phyloP scores from a whole-genome alignment of 53 echinoderm and acorn worm genomes.

The Echinometra lucunter region DNA sequence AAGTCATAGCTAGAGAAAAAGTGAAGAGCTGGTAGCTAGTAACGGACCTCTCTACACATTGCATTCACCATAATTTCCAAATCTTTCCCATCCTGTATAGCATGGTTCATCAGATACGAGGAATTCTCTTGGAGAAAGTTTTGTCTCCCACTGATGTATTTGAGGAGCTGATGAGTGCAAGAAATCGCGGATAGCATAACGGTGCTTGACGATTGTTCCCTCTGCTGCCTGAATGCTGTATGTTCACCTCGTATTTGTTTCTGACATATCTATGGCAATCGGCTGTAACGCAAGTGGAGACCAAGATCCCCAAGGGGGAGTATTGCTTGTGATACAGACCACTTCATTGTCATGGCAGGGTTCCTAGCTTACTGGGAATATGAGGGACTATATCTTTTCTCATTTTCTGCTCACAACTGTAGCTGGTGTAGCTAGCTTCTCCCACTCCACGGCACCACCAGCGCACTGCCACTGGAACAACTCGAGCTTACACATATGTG shows the following conservation, averaged over 20 bases:
- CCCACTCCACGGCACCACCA: too few relatives aligned
- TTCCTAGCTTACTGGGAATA: slow-evolving; percentile 14
- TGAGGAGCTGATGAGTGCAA: background rate
- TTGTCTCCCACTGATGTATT: slow-evolving; percentile 44
- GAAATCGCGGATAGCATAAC: slow-evolving; percentile 49
- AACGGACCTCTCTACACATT: slow-evolving; percentile 50
- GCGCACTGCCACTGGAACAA: too few relatives aligned
- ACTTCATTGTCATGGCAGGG: background rate
- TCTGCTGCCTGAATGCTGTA: background rate
- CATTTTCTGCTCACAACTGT: background rate
- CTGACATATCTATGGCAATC: slow-evolving; percentile 1
- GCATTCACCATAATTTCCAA: slow-evolving; percentile 56
- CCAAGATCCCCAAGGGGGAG: slow-evolving; percentile 25
- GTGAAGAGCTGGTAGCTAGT: slow-evolving; percentile 1
- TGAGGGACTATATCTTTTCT: slow-evolving; percentile 13
- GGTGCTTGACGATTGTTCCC: background rate
- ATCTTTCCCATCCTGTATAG: slow-evolving; percentile 15
- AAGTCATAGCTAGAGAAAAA: too few relatives aligned
- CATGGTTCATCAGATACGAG: background rate
- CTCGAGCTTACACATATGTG: too few relatives aligned
- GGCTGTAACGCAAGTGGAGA: background rate
- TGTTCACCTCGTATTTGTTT: slow-evolving; percentile 11
- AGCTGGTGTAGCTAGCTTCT: too few relatives aligned
- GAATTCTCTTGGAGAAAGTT: slow-evolving; percentile 6
- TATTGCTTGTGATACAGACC: slow-evolving; percentile 44